Base-by-base conservation (phyloP, 2,113 vertebrate species). In the Prunella fulvescens region DNA sequence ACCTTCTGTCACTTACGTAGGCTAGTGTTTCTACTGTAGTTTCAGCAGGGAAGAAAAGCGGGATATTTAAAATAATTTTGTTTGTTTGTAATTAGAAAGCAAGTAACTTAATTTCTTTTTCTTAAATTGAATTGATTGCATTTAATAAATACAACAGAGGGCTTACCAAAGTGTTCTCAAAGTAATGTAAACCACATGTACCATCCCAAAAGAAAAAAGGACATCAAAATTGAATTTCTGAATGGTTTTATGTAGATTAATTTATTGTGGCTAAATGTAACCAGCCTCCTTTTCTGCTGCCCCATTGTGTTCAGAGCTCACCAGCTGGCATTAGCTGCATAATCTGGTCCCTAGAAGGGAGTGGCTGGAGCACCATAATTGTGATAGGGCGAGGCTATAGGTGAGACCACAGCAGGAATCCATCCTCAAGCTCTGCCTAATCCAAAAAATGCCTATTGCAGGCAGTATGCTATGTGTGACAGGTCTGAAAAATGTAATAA, bases 1-100 rank as follows among this genome's bases (percentile, higher is more conserved):
- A 25, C 54, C 73, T 85, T 93, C 58, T 82, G 70, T 86, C 77
- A 66, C 42, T 89, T 82, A 35, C 19, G 42, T 39, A 54, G 51
- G 44, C 54, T 56, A 39, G 7, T 23, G 79, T 77, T 85, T 73
- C 62, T 91, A 14, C 74, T 51, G 29, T 42, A 62, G 12, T 83
- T 95, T 86, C 79, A 88, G 20, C 29, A 70, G 72, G 45, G 58
- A 69, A 54, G 67, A 65, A 50, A 80, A 93, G 69, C 0, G 0
- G 71, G 50, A 39, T 80, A 90, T 93, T 90, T 92, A 29, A 92
- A 87, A 85, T 87, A 73, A 88, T 88, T 80, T 24, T 85, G 70
- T 94, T 96, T 69, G 82, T 79, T 91, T 94, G 88, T 82, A 93
- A 95, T 94, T 94, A 94, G 62, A 87, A 82, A 58, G 25, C 47